Evolutionary conservation across 2,888 invertebrate species (phyloP), one percentile per base, ranked within the genome.

Genomic region (Cheilosia impressa): DNA sequence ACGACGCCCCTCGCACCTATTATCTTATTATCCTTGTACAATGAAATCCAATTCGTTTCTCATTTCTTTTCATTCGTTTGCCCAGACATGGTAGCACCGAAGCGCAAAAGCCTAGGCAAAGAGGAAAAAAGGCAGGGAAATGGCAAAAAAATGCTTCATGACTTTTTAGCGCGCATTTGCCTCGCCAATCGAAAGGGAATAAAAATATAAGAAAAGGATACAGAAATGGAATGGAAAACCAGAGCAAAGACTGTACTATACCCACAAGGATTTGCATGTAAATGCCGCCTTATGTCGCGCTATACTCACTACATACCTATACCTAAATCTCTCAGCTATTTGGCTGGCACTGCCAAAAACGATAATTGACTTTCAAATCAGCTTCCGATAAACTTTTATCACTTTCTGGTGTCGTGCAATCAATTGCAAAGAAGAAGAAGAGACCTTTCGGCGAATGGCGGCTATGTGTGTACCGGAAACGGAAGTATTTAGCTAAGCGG

Each of bases 351-450:
- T 22, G 24, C 6, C 19, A 62, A 75, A 88, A 88, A 89, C 89
- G 90, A 90, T 91, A 90, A 90, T 90, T 90, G 91, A 90, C 91
- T 91, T 90, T 91, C 90, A 90, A 90, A 90, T 90, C 90, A 90
- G 90, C 90, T 90, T 91, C 90, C 91, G 90, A 91, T 91, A 91
- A 91, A 91, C 89, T 91, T 91, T 91, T 91, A 90, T 90, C 90
- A 91, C 89, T 89, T 89, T 90, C 89, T 88, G 88, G 90, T 90
- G 89, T 89, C 89, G 89, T 89, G 91, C 87, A 87, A 85, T 85
- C 84, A 85, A 85, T 81, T 85, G 65, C 69, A 60, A 34, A 22
- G 78, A 68, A 60, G 57, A 72, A 9, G 52, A 43, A 27, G 19
- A 22, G 38, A 7, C 58, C 19, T n/a, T 15, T 38, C 13, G 38